Base-by-base conservation (phyloP, 2,888 invertebrate genomes). In the Drosophila acutilabella region DNA sequence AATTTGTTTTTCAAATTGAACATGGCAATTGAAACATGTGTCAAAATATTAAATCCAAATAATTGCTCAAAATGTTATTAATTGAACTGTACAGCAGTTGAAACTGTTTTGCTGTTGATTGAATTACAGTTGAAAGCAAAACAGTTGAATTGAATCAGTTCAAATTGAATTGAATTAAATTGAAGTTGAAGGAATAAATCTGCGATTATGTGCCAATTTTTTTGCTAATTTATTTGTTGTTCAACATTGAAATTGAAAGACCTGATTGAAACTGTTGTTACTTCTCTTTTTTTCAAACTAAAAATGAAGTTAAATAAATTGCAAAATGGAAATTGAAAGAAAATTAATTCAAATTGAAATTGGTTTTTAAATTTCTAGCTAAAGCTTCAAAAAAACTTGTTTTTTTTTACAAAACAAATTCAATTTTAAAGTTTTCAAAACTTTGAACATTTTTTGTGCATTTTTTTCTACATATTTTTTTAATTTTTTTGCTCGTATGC, bases 1-100 rank as follows among this genome's bases (percentile, higher is more conserved):
- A 13, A 65, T 51, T 45, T 66, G 18, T 23, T 51, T 42, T 51
- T 20, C 26, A 38, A 62, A 71, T 58, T 58, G 42, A 61, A 47
- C 13, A 40, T 26, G 57, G 45, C 38, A 26, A 54, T 50, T 41
- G 16, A 33, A 68, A 45, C 38, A 38, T 23, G 13, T 33, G 44
- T 20, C 42, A 20, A 33, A n/a, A 13, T 13, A 10, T 14, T 30
- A 36, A 36, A 3, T 7, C n/a, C 11, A 20, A 20, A 30, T 33
- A 42, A 54, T 53, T 48, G 47, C 14, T 30, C 4, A 20, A n/a
- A 2, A 51, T 23, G n/a, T 7, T 14, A 38, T 5, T 23, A 8
- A n/a, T 16, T 20, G 14, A 36, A 33, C 30, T 30, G 8, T 30
- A 30, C 30, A 30, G 30, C 8, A 30, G 6, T 30, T 30, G 30